Evolutionary conservation across 2,797 vertebrate species (phyloP).

Genomic region (Premnoplex brunnescens): DNA sequence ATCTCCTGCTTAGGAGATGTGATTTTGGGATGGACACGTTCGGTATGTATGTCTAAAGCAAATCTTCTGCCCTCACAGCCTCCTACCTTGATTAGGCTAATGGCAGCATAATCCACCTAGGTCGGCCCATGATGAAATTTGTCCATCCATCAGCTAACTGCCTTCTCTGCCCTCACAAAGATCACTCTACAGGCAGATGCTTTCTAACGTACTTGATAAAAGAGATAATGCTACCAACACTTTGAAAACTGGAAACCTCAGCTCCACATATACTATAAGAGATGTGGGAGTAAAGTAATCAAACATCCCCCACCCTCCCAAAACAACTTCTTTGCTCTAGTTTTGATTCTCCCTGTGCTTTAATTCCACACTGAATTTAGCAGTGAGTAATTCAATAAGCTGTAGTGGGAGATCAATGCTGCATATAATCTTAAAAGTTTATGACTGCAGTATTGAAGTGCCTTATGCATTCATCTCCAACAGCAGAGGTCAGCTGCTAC

Average conservation of each 20-base stretch:
- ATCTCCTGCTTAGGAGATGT: not conserved
- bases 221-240: not conserved
- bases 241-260: not conserved
- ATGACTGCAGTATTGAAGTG: slow-evolving; percentile 37
- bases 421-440: slow-evolving; percentile 49
- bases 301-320: not conserved
- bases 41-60: not conserved
- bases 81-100: not conserved
- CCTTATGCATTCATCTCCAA: slow-evolving; percentile 21
- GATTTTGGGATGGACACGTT: not conserved
- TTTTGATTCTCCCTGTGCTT: slow-evolving; percentile 4
- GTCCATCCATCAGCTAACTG: not conserved
- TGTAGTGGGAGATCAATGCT: slow-evolving; percentile 39
- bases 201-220: not conserved
- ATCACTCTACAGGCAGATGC: not conserved
- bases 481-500: slow-evolving; percentile 31
- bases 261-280: not conserved
- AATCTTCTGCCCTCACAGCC: not conserved
- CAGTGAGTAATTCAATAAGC: slow-evolving; percentile 27
- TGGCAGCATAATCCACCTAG: not conserved
- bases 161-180: not conserved
- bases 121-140: not conserved
- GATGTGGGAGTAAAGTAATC: not conserved
- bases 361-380: slow-evolving; percentile 33
- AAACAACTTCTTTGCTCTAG: not conserved